A percentile compares a stretch with the other conserved stretches of the same genome.
Conservation (phyloP, 2,888 invertebrate genomes). For the Lacanobia oleracea region DNA sequence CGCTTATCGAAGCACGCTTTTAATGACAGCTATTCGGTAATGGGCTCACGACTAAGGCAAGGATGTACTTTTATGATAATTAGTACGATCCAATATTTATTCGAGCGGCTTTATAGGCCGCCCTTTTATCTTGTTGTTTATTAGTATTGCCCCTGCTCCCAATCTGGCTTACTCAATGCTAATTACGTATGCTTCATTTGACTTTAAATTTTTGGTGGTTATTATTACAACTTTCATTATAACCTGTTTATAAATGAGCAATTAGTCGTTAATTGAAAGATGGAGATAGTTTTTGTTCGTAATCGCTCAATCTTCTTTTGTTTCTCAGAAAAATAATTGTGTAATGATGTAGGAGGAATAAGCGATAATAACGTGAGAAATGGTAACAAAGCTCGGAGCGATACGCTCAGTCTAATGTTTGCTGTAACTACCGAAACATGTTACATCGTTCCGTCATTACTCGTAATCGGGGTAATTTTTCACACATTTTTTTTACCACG, state of each 20-base stretch:
- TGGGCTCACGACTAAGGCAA: slow-evolving; percentile 80
- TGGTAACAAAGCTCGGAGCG: slow-evolving; percentile 74
- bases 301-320: slow-evolving; percentile 47
- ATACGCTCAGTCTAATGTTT: slow-evolving; percentile 75
- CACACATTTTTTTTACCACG: slow-evolving; percentile 86
- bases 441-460: slow-evolving; percentile 82
- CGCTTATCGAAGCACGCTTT: slow-evolving; percentile 78
- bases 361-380: slow-evolving; percentile 69
- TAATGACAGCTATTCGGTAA: slow-evolving; percentile 88
- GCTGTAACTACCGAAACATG: slow-evolving; percentile 76
- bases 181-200: slow-evolving; percentile 77
- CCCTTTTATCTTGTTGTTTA: slow-evolving; percentile 86
- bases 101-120: slow-evolving; percentile 80
- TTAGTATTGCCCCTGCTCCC: slow-evolving; percentile 81
- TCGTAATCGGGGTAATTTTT: slow-evolving; percentile 85
- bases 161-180: slow-evolving; percentile 77
- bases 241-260: slow-evolving; percentile 49
- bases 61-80: slow-evolving; percentile 88
- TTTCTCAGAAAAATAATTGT: slow-evolving; percentile 56
- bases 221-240: slow-evolving; percentile 58
- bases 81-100: slow-evolving; percentile 88
- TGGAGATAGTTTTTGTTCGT: slow-evolving; percentile 24
- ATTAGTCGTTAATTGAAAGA: slow-evolving; percentile 38
- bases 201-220: slow-evolving; percentile 69
- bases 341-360: slow-evolving; percentile 66